Base-by-base conservation (phyloP, 1,140 invertebrate species). In the Melitaea cinxia region DNA sequence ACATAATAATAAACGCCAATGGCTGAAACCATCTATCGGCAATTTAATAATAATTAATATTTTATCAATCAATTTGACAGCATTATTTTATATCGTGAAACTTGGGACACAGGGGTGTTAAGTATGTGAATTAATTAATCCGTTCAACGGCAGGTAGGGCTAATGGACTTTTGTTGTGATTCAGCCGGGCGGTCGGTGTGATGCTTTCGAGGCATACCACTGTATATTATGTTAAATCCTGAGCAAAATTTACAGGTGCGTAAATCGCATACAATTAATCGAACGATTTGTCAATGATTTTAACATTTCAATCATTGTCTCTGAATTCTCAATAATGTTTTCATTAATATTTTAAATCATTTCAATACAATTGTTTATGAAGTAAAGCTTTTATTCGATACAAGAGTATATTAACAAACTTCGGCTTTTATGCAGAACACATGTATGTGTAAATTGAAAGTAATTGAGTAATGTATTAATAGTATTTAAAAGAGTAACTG, bases 81-180 rank as follows among this genome's bases (percentile, higher is more conserved):
- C 7, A 12, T 23, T 47, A 47, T 47, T 23, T 23, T 12, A 23
- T 47, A 47, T 4, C 10, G 0, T 47, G 15, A 19, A 47, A 21
- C 42, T 47, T 47, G 4, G 21, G 52, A 55, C 33, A 55, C 37
- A 42, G 21, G 52, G 50, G 37, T 30, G 50, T 62, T 62, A 63
- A 56, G 56, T 66, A 60, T 78, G 63, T 76, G 70, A 79, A 80
- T 75, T 79, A 81, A 77, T 79, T 79, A 80, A 77, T 79, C 75
- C 73, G 58, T 75, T 57, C 57, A 61, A 49, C 71, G 68, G 56
- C 55, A 50, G 68, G 72, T 19, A 67, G 52, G 53, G 55, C 68
- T 83, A 81, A 80, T 83, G 80, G 80, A 81, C 59, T 81, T 81
- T 79, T 79, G 75, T 79, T 81, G 78, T 83, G 80, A 76, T 76